Conservation (phyloP, 2,113 vertebrate genomes). For the Odontesthes bonariensis region DNA sequence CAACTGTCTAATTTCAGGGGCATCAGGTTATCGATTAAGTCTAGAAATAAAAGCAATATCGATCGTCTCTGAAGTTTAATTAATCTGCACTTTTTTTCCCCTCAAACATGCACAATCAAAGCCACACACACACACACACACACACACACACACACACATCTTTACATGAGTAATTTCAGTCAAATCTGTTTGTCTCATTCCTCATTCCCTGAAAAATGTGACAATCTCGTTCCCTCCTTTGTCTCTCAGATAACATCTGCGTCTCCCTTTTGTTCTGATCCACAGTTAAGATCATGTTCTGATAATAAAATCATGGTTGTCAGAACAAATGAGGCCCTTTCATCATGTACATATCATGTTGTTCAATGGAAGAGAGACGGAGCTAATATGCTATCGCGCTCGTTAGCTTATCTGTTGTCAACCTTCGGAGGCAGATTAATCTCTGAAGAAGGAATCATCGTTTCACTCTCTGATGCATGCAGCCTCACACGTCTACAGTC, state of each 20-base stretch:
- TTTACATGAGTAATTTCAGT: slow-evolving; percentile 67
- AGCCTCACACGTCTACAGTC: slow-evolving; percentile 20
- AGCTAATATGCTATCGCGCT: slow-evolving; percentile 17
- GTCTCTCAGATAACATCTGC: slow-evolving; percentile 58
- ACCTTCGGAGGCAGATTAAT: slow-evolving; percentile 9
- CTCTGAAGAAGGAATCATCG: slow-evolving; percentile 1
- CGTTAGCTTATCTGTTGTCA: slow-evolving; percentile 39
- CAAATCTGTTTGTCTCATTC: slow-evolving; percentile 50
- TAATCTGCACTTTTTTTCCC: slow-evolving; percentile 63
- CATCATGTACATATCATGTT: neutral
- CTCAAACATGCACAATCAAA: slow-evolving; percentile 20
- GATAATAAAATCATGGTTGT: slow-evolving; percentile 64
- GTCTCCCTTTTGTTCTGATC: slow-evolving; percentile 39
- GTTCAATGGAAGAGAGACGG: neutral
- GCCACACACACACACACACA: neutral
- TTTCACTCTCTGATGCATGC: slow-evolving; percentile 10
- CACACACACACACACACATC: slow-evolving; percentile 35
- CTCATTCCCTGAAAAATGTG: slow-evolving; percentile 31
- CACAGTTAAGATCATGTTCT: slow-evolving; percentile 61
- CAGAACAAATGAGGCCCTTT: slow-evolving; percentile 42
- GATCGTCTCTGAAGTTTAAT: slow-evolving; percentile 74
- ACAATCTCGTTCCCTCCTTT: slow-evolving; percentile 34
- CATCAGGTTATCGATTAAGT: slow-evolving; percentile 61
- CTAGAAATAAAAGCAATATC: slow-evolving; percentile 66
- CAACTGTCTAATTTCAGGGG: slow-evolving; percentile 69